Evolutionary conservation across 2,888 invertebrate genomes (phyloP).

Genomic region (Ophonus ardosiacus): DNA sequence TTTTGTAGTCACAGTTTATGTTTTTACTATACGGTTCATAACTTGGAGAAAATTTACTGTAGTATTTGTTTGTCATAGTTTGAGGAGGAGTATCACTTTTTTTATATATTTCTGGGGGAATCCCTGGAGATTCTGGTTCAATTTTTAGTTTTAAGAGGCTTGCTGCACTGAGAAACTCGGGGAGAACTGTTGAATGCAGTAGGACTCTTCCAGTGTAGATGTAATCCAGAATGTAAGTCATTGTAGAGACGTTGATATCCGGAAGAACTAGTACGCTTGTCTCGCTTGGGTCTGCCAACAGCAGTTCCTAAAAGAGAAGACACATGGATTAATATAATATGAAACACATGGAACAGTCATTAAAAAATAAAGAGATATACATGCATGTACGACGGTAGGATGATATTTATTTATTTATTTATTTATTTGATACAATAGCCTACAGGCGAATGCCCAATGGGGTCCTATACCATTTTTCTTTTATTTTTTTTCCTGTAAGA

Average conservation of each 20-base stretch:
- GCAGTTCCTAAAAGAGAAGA: slow-evolving; percentile 70
- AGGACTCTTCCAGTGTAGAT: slow-evolving; percentile 83
- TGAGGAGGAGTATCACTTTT: slow-evolving; percentile 4
- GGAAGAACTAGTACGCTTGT: slow-evolving; percentile 83
- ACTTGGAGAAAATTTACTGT: slow-evolving; percentile 44
- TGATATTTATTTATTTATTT: too few relatives aligned
- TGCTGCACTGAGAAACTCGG: slow-evolving; percentile 80
- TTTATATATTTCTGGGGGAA: background rate
- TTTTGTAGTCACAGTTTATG: slow-evolving; percentile 57
- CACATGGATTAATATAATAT: too few relatives aligned
- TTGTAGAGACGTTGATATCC: slow-evolving; percentile 80
- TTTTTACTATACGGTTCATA: slow-evolving; percentile 37
- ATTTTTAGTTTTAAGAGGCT: slow-evolving; percentile 70
- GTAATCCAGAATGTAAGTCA: slow-evolving; percentile 82
- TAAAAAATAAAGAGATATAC: too few relatives aligned
- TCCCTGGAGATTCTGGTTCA: slow-evolving; percentile 18
- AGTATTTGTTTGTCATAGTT: slow-evolving; percentile 14
- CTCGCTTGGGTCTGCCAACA: slow-evolving; percentile 74
- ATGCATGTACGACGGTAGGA: too few relatives aligned
- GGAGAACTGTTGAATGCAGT: slow-evolving; percentile 78
- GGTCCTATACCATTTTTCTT: too few relatives aligned
- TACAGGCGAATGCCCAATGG: too few relatives aligned
- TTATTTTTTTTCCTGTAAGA: too few relatives aligned
- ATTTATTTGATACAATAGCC: too few relatives aligned
- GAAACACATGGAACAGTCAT: too few relatives aligned